Conservation (phyloP, 2,797 vertebrate species). For the Luscinia luscinia region DNA sequence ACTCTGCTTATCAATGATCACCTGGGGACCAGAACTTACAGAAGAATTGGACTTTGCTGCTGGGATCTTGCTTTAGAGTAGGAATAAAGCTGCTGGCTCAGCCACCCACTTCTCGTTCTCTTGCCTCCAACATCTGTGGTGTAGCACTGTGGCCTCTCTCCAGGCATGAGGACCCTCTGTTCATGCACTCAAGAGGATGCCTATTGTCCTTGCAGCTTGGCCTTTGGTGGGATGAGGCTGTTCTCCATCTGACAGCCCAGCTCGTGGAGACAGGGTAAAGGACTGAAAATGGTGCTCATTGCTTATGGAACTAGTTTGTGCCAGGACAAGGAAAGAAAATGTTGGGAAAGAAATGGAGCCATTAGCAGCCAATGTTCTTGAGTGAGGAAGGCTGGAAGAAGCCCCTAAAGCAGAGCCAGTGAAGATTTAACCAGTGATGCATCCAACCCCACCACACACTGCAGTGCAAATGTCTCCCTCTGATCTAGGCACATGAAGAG, state of each 20-base stretch:
- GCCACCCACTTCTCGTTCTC: not conserved
- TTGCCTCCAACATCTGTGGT: fast-evolving
- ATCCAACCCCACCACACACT: not conserved
- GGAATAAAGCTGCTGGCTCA: not conserved
- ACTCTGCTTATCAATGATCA: not conserved
- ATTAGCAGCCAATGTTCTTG: not conserved
- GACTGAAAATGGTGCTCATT: not conserved
- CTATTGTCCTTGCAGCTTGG: not conserved
- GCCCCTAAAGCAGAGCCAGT: not conserved
- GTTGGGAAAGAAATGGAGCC: not conserved
- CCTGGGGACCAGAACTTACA: not conserved
- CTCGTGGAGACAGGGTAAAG: not conserved
- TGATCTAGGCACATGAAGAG: not conserved
- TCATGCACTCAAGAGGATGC: not conserved
- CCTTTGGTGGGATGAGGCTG: not conserved
- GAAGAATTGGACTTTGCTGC: not conserved
- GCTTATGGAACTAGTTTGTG: not conserved
- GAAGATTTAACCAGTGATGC: not conserved
- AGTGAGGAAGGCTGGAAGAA: not conserved
- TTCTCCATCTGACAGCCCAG: not conserved
- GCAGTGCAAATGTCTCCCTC: not conserved
- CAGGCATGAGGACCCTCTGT: not conserved
- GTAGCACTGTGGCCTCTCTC: not conserved
- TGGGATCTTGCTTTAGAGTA: not conserved
- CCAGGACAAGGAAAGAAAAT: not conserved